Evolutionary conservation across 2,797 vertebrate species (phyloP).

Genomic region (Diglossa cyanea): DNA sequence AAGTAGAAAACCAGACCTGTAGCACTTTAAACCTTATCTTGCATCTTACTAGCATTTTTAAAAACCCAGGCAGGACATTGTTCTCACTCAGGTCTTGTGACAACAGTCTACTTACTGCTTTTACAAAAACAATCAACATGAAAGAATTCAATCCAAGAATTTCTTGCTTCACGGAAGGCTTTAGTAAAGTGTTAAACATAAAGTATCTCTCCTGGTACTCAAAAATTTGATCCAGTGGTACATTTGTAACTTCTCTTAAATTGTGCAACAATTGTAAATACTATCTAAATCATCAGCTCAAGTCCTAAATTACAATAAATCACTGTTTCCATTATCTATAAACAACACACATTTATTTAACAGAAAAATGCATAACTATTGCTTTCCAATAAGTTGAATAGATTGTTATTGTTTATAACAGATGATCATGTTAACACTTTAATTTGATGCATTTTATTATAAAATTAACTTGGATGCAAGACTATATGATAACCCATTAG

Average conservation of each 20-base stretch:
- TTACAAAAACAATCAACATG: not conserved
- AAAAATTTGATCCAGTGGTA: not conserved
- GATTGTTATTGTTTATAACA: constrained; percentile 4
- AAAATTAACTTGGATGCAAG: constrained; percentile 22
- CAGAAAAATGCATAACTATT: not conserved
- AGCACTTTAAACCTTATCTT: not conserved
- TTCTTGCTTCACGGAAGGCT: not conserved
- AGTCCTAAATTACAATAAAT: not conserved
- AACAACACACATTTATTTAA: constrained; percentile 14
- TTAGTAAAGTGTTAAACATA: not conserved
- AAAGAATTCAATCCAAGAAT: not conserved
- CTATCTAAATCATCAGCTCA: not conserved
- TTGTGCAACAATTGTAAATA: not conserved
- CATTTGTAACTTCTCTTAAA: not conserved
- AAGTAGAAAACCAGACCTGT: not conserved
- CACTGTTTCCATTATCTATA: not conserved
- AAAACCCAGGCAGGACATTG: not conserved
- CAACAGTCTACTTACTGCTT: not conserved
- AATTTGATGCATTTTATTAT: constrained; percentile 10
- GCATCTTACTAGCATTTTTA: not conserved
- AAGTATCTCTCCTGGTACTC: not conserved
- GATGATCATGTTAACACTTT: not conserved
- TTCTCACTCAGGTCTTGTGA: not conserved
- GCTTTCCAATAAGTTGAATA: constrained; percentile 14
- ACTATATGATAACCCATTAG: not conserved